A percentile compares a stretch with the other conserved stretches of the same genome.
These are phyloP conservation scores for Protosalanx chinensis DNA, from an alignment of 2,797 vertebrate genomes.

Conservation along the genomic window DNA sequence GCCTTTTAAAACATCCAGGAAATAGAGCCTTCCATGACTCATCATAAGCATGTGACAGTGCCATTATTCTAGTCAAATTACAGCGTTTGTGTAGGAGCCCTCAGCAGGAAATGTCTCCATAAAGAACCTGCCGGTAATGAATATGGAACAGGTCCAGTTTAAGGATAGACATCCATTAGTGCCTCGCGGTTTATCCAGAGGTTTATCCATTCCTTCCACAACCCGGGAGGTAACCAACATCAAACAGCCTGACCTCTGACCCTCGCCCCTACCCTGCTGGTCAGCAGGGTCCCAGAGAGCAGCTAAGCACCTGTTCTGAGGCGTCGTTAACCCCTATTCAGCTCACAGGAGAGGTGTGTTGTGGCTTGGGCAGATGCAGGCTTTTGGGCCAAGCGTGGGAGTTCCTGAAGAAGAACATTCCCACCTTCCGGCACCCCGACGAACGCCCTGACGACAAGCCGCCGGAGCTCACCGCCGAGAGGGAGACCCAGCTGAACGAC, in stretches of 20 bases:
- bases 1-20: neutral
- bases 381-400: conserved; percentile 75
- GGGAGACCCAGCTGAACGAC: conserved; percentile 49
- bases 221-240: too few species aligned
- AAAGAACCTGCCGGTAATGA: neutral
- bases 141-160: neutral
- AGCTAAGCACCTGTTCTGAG: neutral
- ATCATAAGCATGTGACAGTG: neutral
- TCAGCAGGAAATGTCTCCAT: neutral
- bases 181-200: too few species aligned
- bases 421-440: conserved; percentile 72
- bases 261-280: too few species aligned
- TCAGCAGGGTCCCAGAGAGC: too few species aligned
- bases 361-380: conserved; percentile 57
- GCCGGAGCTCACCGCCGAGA: conserved; percentile 45
- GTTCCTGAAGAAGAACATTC: conserved; percentile 76
- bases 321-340: neutral
- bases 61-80: neutral
- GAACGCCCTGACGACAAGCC: conserved; percentile 44
- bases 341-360: neutral
- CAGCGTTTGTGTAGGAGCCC: neutral
- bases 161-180: too few species aligned
- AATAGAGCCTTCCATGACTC: neutral
- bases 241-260: too few species aligned
- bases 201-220: too few species aligned